Conservation (phyloP, 2,888 invertebrate genomes). For the Megalurothrips usitatus region DNA sequence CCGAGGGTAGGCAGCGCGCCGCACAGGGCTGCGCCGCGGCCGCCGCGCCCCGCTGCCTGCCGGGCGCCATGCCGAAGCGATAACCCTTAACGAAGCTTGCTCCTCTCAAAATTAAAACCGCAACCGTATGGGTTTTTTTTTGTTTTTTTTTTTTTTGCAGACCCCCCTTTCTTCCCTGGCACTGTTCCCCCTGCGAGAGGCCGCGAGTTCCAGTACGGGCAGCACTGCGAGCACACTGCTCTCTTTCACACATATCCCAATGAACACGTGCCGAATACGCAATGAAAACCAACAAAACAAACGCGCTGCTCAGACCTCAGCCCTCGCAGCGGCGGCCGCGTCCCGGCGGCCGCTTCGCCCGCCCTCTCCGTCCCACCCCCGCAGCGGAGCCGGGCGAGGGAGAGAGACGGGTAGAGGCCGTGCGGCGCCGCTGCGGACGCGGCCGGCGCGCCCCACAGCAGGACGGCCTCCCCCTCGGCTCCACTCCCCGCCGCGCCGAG, state of each 20-base stretch:
- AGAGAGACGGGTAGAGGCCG: not conserved
- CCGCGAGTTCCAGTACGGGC: no score
- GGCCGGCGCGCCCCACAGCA: not conserved
- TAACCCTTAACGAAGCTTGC: no score
- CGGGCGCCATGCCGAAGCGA: no score
- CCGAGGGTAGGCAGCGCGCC: no score
- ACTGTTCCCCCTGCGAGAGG: no score
- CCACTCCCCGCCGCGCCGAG: not conserved
- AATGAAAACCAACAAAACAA: conserved; percentile 23
- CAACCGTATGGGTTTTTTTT: no score
- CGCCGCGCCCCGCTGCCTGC: no score
- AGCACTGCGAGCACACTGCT: not conserved
- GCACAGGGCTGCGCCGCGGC: no score
- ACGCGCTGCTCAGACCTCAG: not conserved
- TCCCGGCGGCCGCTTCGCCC: not conserved
- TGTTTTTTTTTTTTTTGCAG: no score
- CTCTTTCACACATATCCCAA: conserved; percentile 13
- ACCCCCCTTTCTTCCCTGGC: no score
- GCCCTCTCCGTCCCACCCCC: not conserved
- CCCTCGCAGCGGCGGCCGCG: not conserved
- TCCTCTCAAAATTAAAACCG: no score
- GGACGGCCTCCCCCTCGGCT: not conserved
- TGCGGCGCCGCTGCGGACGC: not conserved
- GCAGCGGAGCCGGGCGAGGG: not conserved
- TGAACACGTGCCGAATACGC: conserved; percentile 25